These are phyloP conservation scores for Thecocarcelia acutangulata DNA, from an alignment of 2,888 invertebrate genomes.

Conservation along the genomic window DNA sequence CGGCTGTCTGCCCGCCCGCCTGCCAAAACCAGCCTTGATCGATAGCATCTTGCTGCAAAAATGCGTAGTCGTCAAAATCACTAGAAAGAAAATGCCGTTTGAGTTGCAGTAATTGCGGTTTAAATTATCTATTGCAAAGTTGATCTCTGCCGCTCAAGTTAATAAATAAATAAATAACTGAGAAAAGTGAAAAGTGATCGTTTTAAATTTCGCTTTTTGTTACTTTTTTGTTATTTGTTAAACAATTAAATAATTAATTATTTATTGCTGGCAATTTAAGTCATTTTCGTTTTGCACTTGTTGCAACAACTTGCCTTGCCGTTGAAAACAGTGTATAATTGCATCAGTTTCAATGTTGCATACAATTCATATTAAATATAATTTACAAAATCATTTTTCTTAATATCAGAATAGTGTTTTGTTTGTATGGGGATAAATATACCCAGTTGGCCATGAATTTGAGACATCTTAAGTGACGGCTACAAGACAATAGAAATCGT, in stretches of 20 bases:
- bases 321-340: neutral
- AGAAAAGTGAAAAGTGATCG: constrained; percentile 63
- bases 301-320: constrained; percentile 11
- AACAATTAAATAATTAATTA: constrained; percentile 50
- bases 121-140: constrained; percentile 29
- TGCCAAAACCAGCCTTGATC: constrained; percentile 23
- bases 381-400: constrained; percentile 1
- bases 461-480: too few relatives aligned
- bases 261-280: constrained; percentile 54
- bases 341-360: constrained; percentile 29
- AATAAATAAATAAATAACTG: constrained; percentile 45
- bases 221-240: constrained; percentile 12
- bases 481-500: too few relatives aligned
- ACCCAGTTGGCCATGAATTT: too few relatives aligned
- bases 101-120: constrained; percentile 23
- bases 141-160: constrained; percentile 30
- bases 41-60: neutral
- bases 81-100: constrained; percentile 26
- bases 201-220: constrained; percentile 37
- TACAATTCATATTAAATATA: constrained; percentile 2
- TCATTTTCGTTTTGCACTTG: constrained; percentile 43
- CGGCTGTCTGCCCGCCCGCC: neutral
- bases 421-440: too few relatives aligned
- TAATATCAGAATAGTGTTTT: neutral
- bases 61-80: constrained; percentile 55